phyloP scores from a whole-genome alignment of 1,140 invertebrate genomes.

The Helicoverpa armigera region DNA sequence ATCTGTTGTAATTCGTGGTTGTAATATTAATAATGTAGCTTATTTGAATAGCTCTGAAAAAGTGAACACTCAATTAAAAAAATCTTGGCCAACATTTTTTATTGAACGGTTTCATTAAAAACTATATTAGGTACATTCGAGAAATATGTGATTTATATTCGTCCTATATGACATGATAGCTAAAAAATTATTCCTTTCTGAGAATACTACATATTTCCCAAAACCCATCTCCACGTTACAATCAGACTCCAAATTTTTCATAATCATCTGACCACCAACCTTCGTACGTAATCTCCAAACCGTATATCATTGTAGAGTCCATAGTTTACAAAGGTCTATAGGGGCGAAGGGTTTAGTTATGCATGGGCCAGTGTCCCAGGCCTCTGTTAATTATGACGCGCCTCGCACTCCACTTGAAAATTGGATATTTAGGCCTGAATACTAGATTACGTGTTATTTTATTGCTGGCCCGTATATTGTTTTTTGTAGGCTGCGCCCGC shows the following conservation, averaged over 20 bases:
- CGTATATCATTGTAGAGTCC: conserved; percentile 35
- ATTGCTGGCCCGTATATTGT: conserved; percentile 4
- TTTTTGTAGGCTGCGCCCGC: not conserved
- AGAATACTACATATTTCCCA: too few relatives aligned
- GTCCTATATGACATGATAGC: too few relatives aligned
- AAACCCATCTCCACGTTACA: too few relatives aligned
- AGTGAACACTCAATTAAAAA: too few relatives aligned
- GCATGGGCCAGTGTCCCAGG: conserved; percentile 66
- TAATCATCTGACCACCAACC: not conserved
- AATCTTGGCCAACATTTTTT: too few relatives aligned
- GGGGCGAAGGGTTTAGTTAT: conserved; percentile 70
- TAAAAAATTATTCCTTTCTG: too few relatives aligned
- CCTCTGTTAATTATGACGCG: conserved; percentile 75
- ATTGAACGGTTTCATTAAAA: too few relatives aligned
- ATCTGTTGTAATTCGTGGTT: not conserved
- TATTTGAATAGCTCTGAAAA: too few relatives aligned
- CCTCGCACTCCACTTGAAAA: conserved; percentile 64
- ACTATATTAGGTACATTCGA: too few relatives aligned
- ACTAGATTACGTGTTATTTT: conserved; percentile 56
- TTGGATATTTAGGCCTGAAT: conserved; percentile 66
- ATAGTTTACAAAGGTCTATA: conserved; percentile 65
- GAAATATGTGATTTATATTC: too few relatives aligned
- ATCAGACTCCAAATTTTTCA: too few relatives aligned
- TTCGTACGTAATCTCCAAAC: not conserved
- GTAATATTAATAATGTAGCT: too few relatives aligned